Conservation (phyloP, 2,888 invertebrate genomes). For the Watsonalla cultraria region DNA sequence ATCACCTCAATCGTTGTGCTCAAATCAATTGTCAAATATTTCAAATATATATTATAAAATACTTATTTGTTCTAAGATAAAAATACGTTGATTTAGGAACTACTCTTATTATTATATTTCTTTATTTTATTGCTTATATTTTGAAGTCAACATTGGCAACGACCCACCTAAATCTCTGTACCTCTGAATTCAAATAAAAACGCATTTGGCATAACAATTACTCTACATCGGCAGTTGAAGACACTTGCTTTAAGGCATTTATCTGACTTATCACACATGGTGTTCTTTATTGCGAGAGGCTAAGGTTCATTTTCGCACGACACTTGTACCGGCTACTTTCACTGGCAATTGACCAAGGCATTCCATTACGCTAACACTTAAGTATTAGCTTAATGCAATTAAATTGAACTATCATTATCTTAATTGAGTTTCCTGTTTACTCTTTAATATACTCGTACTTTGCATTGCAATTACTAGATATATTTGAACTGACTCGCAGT, state of each 20-base stretch:
- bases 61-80: no score
- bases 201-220: slow-evolving; percentile 7
- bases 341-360: slow-evolving; percentile 31
- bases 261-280: slow-evolving; percentile 13
- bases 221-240: slow-evolving; percentile 28
- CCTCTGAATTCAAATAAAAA: background rate
- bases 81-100: no score
- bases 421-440: background rate
- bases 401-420: slow-evolving; percentile 6
- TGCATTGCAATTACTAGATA: no score
- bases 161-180: background rate
- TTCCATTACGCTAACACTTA: slow-evolving; percentile 31
- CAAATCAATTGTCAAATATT: no score
- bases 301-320: slow-evolving; percentile 10
- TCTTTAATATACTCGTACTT: no score
- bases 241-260: slow-evolving; percentile 39
- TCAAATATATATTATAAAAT: no score
- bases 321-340: slow-evolving; percentile 10
- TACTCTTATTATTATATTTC: no score
- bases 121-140: no score
- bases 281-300: slow-evolving; percentile 4
- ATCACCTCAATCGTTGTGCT: background rate
- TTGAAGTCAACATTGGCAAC: no score
- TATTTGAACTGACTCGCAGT: no score
- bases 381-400: slow-evolving; percentile 18